phyloP scores from a whole-genome alignment of 1,140 invertebrate genomes.

The Heterodera schachtii region DNA sequence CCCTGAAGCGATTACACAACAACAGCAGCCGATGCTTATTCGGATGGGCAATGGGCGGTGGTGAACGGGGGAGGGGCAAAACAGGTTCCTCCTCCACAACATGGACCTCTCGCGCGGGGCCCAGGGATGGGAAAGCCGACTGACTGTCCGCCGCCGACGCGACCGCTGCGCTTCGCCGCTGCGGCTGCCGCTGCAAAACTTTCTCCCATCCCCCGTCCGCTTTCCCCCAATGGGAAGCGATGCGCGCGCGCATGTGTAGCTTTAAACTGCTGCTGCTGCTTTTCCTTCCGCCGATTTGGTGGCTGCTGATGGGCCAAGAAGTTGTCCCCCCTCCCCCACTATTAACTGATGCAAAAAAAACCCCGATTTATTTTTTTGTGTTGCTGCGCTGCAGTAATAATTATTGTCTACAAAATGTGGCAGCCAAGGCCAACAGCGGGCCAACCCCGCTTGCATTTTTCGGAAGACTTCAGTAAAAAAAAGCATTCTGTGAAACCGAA shows the following conservation, averaged over 20 bases:
- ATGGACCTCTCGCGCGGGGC: background rate
- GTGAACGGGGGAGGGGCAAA: background rate
- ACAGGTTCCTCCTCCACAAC: background rate
- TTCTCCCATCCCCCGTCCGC: background rate
- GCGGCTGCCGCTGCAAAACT: background rate
- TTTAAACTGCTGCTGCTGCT: background rate
- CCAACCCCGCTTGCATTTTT: background rate
- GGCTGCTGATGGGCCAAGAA: no score
- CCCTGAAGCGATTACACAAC: conserved; percentile 4
- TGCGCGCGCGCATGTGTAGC: background rate
- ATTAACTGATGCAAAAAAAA: no score
- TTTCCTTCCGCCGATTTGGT: background rate
- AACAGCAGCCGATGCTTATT: background rate
- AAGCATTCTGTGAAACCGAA: background rate
- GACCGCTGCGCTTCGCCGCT: no score
- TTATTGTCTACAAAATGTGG: no score
- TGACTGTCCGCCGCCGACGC: background rate
- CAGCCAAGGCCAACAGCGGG: background rate
- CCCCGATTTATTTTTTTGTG: no score
- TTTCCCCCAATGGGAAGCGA: background rate
- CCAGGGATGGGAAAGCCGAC: background rate
- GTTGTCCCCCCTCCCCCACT: no score
- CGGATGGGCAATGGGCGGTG: background rate
- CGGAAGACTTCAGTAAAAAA: no score
- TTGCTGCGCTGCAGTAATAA: no score